phyloP scores from a whole-genome alignment of 2,113 vertebrate genomes.

The Colistium nudipinnis region DNA sequence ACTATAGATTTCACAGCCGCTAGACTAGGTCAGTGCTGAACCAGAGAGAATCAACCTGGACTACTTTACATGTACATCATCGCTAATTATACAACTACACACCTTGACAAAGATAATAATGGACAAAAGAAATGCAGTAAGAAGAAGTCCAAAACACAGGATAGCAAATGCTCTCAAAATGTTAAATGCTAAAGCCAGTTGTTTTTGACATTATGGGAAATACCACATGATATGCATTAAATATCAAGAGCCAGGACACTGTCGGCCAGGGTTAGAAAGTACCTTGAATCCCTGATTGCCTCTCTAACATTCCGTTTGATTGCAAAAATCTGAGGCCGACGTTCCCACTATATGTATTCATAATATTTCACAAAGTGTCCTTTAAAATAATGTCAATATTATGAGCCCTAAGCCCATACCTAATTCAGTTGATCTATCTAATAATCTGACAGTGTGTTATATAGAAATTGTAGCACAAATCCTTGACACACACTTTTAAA shows the following conservation, averaged over 20 bases:
- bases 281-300: too few relatives aligned
- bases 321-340: neutral
- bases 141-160: neutral
- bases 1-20: neutral
- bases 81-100: neutral
- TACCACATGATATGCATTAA: neutral
- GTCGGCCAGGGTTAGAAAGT: neutral
- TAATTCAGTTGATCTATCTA: neutral
- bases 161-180: neutral
- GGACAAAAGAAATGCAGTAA: neutral
- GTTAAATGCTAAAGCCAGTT: too few relatives aligned
- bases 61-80: neutral
- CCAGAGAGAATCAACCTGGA: neutral
- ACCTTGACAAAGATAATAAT: neutral
- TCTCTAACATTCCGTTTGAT: neutral
- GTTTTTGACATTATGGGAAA: too few relatives aligned
- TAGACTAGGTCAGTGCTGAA: neutral
- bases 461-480: too few relatives aligned
- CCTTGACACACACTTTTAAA: too few relatives aligned
- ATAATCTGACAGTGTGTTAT: neutral
- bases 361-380: neutral
- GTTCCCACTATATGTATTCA: neutral
- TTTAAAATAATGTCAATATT: too few relatives aligned
- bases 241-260: neutral
- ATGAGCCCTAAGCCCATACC: neutral